A percentile compares a stretch with the other conserved stretches of the same genome.
phyloP scores from a whole-genome alignment of 2,888 invertebrate species.

The Pterobdella sp. region DNA sequence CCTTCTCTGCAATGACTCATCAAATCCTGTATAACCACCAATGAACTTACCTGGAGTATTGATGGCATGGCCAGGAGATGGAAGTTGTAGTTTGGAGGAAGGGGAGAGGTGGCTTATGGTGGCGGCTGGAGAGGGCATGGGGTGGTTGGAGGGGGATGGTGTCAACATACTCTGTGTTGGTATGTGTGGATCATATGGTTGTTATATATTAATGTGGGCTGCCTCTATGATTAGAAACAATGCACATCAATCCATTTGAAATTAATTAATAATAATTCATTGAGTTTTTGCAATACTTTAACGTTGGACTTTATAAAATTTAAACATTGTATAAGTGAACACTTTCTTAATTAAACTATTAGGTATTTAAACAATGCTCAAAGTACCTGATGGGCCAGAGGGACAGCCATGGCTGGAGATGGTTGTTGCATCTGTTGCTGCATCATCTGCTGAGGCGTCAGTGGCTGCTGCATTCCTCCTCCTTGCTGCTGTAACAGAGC shows the following conservation, averaged over 20 bases:
- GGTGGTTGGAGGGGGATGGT: constrained; percentile 3
- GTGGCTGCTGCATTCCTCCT: background rate
- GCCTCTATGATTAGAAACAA: too few species aligned
- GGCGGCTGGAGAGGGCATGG: background rate
- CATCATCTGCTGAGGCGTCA: constrained; percentile 1
- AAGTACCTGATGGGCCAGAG: constrained; percentile 1
- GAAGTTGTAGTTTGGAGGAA: constrained; percentile 12
- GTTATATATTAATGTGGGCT: too few species aligned
- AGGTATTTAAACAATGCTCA: background rate
- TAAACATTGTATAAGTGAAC: too few species aligned
- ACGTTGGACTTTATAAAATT: too few species aligned
- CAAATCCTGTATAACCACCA: too few species aligned
- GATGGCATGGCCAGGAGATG: constrained; percentile 17
- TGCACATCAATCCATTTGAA: too few species aligned
- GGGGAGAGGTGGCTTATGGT: constrained; percentile 17
- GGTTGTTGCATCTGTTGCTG: constrained; percentile 25
- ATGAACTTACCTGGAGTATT: constrained; percentile 20
- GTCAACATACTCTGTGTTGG: background rate
- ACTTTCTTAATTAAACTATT: too few species aligned
- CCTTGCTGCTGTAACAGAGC: background rate
- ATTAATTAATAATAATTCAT: too few species aligned
- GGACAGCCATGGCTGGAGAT: constrained; percentile 19
- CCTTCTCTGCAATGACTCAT: too few species aligned
- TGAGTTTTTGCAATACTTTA: too few species aligned
- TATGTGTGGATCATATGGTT: background rate